Evolutionary conservation across 1,140 invertebrate genomes (phyloP), one percentile per base, ranked within the genome.

Genomic region (Sminthurinus signatus): DNA sequence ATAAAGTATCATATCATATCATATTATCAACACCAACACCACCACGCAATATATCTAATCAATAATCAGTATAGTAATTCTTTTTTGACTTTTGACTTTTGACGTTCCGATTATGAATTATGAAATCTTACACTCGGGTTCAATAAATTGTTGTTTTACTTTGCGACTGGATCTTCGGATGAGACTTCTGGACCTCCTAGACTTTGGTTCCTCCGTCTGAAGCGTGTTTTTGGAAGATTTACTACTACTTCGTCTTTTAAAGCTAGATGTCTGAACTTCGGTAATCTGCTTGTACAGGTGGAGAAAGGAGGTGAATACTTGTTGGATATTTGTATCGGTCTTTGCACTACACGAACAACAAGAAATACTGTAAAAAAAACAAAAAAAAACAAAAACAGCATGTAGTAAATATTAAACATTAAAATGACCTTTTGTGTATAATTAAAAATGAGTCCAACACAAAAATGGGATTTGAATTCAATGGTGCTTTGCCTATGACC

Each of bases 161-260:
- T 90, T 90, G 65, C 57, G 80, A 68, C 86, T 88, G 39, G 85
- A 83, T 52, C 88, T 80, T 67, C 88, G 81, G 67, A 91, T 91
- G 56, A 90, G 80, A 64, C 86, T 88, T 59, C 88, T 80, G 4
- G 54, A 56, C 23, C 54, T 31, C n/a, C 54, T 12, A 21, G 54
- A 56, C 31, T 56, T 56, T 2, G 54, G 54, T 28, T 56, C 54
- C 39, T 56, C 54, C 21, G 54, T 56, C 19, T 56, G 54, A 12
- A 56, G 31, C 5, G 54, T 56, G 36, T 56, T 56, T 12, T 56
- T 56, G 2, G 29, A 39, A 12, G 54, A 56, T 32, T 29, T 36
- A 12, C 29, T 36, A 36, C 39, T 56, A 23, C 54, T 56, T 10
- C 54, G 12, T 14, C 54, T 32, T 28, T 56, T 56, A 19, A 56